phyloP scores from a whole-genome alignment of 2,113 vertebrate species.

The Heterotis niloticus region DNA sequence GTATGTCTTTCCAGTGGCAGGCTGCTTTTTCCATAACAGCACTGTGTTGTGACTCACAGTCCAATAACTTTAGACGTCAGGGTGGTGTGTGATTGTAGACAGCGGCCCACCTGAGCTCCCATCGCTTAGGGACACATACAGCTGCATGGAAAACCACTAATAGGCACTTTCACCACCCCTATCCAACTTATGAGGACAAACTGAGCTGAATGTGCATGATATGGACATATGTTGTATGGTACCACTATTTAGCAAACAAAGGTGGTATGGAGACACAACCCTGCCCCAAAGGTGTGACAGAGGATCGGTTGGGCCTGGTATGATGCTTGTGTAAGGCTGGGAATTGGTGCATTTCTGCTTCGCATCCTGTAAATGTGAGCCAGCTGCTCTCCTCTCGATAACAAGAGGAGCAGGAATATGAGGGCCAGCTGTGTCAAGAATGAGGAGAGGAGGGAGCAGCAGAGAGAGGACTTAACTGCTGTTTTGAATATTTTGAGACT shows the following conservation, averaged over 20 bases:
- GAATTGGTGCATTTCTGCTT: background rate
- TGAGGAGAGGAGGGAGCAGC: background rate
- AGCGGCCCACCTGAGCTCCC: slow-evolving; percentile 63
- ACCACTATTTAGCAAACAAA: background rate
- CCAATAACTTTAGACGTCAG: slow-evolving; percentile 45
- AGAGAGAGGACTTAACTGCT: background rate
- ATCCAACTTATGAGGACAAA: slow-evolving; percentile 45
- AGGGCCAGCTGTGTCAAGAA: background rate
- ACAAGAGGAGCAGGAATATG: background rate
- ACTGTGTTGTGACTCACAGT: slow-evolving; percentile 55
- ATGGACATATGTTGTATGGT: slow-evolving; percentile 33
- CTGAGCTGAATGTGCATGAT: slow-evolving; percentile 52
- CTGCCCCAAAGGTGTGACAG: background rate
- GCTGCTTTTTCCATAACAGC: slow-evolving; percentile 55
- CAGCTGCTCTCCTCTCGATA: slow-evolving; percentile 9
- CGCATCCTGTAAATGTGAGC: background rate
- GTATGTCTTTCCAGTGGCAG: slow-evolving; percentile 54
- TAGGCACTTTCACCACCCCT: slow-evolving; percentile 52
- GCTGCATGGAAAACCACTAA: slow-evolving; percentile 45
- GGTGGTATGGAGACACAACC: background rate
- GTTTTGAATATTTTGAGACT: no score
- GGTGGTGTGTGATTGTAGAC: slow-evolving; percentile 49
- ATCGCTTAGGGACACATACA: slow-evolving; percentile 36
- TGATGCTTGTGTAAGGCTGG: background rate
- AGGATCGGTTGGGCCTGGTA: background rate